Percentiles rank a stretch among this genome's conserved stretches.
Conservation (phyloP, 2,113 vertebrate genomes). For the Nerophis lumbriciformis region DNA sequence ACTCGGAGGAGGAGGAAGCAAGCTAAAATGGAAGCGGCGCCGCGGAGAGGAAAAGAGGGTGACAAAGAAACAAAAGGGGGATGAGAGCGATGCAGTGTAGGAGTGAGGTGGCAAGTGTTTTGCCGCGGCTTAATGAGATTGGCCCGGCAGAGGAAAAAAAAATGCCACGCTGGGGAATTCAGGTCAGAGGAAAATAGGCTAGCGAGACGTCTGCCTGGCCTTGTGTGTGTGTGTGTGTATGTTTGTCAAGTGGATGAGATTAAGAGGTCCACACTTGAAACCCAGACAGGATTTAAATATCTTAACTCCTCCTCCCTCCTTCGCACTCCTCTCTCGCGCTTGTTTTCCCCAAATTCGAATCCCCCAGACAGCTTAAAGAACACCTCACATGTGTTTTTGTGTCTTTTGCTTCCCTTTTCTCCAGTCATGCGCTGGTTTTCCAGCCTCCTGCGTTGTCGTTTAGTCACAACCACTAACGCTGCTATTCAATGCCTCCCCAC, state of each 20-base stretch:
- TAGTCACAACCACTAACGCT: constrained; percentile 39
- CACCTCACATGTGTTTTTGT: constrained; percentile 29
- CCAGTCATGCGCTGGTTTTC: constrained; percentile 31
- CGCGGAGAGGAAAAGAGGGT: constrained; percentile 25
- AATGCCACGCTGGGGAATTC: constrained; percentile 72
- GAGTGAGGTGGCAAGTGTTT: constrained; percentile 50
- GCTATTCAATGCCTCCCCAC: constrained; percentile 38
- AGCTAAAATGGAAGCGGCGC: constrained; percentile 29
- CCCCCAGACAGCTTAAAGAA: constrained; percentile 18
- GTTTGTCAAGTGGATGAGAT: constrained; percentile 71
- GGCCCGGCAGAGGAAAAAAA: constrained; percentile 56
- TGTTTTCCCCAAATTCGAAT: constrained; percentile 21
- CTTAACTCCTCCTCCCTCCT: constrained; percentile 38
- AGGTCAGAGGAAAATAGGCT: constrained; percentile 77
- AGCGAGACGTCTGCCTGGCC: constrained; percentile 71
- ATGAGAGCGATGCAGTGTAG: constrained; percentile 41
- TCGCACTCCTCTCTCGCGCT: constrained; percentile 25
- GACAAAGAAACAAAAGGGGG: constrained; percentile 39
- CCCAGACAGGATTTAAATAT: constrained; percentile 63
- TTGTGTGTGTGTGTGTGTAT: constrained; percentile 59
- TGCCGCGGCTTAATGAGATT: constrained; percentile 73
- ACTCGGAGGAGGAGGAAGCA: constrained; percentile 18
- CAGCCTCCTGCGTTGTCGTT: constrained; percentile 45
- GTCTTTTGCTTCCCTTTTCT: constrained; percentile 21
- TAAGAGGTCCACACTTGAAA: constrained; percentile 63